These are phyloP conservation scores for Dasypogon diadema DNA, from an alignment of 2,888 invertebrate species.

Conservation along the genomic window DNA sequence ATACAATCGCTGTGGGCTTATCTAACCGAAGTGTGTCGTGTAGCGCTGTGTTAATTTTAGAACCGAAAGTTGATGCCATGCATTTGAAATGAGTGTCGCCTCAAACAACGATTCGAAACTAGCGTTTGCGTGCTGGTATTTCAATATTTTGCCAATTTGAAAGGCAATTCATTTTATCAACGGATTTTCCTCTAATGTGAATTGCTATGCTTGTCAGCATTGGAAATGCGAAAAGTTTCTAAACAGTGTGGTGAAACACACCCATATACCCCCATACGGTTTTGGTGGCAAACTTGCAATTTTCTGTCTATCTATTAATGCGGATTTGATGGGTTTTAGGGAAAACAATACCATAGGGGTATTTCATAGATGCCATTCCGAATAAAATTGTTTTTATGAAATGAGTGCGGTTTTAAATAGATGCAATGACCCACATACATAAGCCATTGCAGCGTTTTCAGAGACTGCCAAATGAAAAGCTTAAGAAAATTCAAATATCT, in stretches of 20 bases:
- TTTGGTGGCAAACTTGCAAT: no score
- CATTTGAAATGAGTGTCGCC: constrained; percentile 18
- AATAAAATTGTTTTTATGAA: no score
- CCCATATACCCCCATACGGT: background rate
- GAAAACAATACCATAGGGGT: no score
- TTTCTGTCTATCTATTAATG: no score
- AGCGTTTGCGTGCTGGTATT: background rate
- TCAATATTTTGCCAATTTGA: background rate
- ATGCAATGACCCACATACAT: no score
- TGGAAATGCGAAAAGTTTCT: background rate
- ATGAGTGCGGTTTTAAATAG: no score
- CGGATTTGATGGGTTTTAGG: no score
- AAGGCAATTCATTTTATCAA: background rate
- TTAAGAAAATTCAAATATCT: no score
- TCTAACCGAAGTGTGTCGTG: constrained; percentile 1
- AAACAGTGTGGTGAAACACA: background rate
- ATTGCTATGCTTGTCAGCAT: background rate
- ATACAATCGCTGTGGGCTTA: constrained; percentile 9
- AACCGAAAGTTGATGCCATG: background rate
- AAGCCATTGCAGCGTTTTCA: no score
- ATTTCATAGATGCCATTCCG: no score
- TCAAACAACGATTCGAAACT: background rate
- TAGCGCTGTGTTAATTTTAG: constrained; percentile 2
- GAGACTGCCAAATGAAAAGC: no score
- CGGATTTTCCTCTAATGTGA: background rate